Evolutionary conservation across 2,797 vertebrate genomes (phyloP).

Genomic region (Carduelis carduelis): DNA sequence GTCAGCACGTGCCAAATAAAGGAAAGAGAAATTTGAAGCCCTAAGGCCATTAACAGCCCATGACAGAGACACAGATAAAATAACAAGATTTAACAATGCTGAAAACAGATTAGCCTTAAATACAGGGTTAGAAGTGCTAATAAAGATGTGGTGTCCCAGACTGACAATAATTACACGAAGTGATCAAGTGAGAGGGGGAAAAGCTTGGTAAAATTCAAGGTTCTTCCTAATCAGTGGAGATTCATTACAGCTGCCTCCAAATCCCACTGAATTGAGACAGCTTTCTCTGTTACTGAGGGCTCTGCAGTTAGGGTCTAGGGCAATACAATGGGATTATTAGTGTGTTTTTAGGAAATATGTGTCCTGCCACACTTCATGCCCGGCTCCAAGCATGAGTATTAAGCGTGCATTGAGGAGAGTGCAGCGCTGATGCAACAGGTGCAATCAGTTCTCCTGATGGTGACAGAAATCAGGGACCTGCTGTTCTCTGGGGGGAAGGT

Average conservation of each 20-base stretch:
- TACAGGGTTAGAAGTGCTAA: neutral
- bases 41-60: neutral
- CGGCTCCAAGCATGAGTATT: neutral
- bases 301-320: neutral
- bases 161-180: neutral
- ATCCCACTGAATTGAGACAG: neutral
- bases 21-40: neutral
- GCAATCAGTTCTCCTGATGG: accelerated
- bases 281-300: neutral
- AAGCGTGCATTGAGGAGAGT: accelerated
- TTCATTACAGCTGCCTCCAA: neutral
- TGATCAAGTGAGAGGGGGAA: neutral
- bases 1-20: neutral
- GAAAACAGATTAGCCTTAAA: neutral
- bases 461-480: neutral
- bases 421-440: neutral
- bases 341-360: neutral
- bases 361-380: neutral
- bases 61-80: neutral
- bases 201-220: neutral
- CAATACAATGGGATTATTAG: neutral
- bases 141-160: neutral
- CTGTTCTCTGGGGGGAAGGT: neutral
- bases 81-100: neutral
- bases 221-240: neutral